Percentiles rank a stretch among this genome's conserved stretches.
Evolutionary conservation across 2,888 invertebrate genomes (phyloP).

Genomic region (Xanthia icteritia): DNA sequence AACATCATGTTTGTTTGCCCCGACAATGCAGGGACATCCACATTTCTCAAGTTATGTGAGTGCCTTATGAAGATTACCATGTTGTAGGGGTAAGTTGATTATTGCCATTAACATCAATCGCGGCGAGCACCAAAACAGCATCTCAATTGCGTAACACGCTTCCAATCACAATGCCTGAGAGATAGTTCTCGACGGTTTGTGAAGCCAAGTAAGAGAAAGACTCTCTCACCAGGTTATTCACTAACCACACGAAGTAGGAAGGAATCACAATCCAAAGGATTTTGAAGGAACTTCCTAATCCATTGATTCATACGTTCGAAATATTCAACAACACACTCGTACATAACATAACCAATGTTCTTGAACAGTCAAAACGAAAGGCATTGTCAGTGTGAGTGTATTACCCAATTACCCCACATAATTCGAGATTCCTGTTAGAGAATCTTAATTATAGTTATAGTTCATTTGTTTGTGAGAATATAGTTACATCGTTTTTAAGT

Average conservation of each 20-base stretch:
- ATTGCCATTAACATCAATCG: background rate
- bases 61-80: background rate
- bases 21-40: background rate
- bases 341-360: too few species aligned
- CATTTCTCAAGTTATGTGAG: background rate
- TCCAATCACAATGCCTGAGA: background rate
- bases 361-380: background rate
- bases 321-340: background rate
- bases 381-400: background rate
- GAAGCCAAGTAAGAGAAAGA: too few species aligned
- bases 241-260: too few species aligned
- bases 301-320: too few species aligned
- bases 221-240: too few species aligned
- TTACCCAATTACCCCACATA: too few species aligned
- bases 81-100: background rate
- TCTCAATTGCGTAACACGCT: rapidly evolving
- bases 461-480: too few species aligned
- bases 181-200: too few species aligned
- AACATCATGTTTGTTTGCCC: background rate
- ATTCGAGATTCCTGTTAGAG: background rate
- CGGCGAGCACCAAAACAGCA: background rate
- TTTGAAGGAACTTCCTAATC: background rate
- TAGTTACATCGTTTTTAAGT: too few species aligned
- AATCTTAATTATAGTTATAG: too few species aligned
- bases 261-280: background rate